phyloP scores from a whole-genome alignment of 2,797 vertebrate species.

The Toxotes lorentzi region DNA sequence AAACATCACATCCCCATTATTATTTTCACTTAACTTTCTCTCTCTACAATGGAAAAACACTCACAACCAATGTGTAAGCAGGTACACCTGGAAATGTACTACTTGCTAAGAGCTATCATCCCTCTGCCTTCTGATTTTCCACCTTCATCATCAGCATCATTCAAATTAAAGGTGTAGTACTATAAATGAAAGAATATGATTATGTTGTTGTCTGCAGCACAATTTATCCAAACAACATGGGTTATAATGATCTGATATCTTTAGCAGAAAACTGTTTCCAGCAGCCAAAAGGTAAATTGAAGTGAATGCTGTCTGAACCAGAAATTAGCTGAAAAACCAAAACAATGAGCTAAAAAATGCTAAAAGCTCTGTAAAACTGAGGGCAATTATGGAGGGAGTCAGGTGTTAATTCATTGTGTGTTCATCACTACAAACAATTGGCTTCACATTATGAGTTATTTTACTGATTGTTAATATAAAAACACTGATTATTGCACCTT shows the following conservation, averaged over 20 bases:
- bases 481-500: not conserved
- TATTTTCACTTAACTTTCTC: not conserved
- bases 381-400: not conserved
- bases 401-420: not conserved
- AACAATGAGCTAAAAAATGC: not conserved
- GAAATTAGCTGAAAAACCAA: not conserved
- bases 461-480: not conserved
- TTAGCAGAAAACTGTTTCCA: not conserved
- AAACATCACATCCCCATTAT: not conserved
- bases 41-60: conserved; percentile 15
- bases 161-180: not conserved
- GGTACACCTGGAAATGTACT: not conserved
- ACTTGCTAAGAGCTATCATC: not conserved
- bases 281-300: not conserved
- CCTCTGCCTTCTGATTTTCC: not conserved
- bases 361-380: not conserved
- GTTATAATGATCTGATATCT: not conserved
- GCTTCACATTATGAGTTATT: not conserved
- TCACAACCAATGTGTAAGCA: not conserved
- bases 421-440: conserved; percentile 8
- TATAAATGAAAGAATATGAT: not conserved
- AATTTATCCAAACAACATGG: not conserved
- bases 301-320: not conserved
- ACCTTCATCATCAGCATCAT: not conserved
- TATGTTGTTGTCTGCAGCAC: not conserved